phyloP scores from a whole-genome alignment of 2,113 vertebrate species.

The Manacus vitellinus region DNA sequence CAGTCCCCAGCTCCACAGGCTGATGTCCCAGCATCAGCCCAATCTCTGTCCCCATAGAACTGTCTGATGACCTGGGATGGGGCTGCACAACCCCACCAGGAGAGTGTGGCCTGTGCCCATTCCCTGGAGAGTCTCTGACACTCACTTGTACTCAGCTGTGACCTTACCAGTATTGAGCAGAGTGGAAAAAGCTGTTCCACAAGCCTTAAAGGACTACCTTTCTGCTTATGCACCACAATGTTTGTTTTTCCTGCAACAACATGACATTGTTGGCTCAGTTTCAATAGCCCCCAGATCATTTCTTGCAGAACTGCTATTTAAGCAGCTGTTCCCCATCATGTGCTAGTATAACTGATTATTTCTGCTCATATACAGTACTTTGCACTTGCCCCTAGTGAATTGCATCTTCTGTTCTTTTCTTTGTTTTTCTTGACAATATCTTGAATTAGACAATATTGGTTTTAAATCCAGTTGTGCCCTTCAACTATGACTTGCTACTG shows the following conservation, averaged over 20 bases:
- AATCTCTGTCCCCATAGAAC: neutral
- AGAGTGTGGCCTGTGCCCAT: rapidly evolving
- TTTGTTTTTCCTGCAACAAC: conserved; percentile 34
- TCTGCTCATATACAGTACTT: neutral
- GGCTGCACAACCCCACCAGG: neutral
- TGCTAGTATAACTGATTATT: neutral
- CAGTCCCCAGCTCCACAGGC: rapidly evolving
- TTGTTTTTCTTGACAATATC: neutral
- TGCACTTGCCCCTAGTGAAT: neutral
- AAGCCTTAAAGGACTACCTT: neutral
- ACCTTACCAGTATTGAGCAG: neutral
- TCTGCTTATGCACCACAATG: neutral
- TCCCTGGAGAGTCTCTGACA: neutral
- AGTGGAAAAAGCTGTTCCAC: neutral
- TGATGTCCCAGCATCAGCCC: neutral
- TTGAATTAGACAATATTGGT: neutral
- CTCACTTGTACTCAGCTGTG: rapidly evolving
- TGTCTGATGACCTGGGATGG: neutral
- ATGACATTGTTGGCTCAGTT: conserved; percentile 15
- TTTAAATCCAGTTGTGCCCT: neutral
- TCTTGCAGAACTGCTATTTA: conserved; percentile 50
- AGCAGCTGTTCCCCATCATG: conserved; percentile 32
- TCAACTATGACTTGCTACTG: neutral
- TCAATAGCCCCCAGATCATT: conserved; percentile 9
- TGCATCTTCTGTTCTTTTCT: neutral